phyloP scores from a whole-genome alignment of 2,888 invertebrate genomes.

The Strigamia maritima region DNA sequence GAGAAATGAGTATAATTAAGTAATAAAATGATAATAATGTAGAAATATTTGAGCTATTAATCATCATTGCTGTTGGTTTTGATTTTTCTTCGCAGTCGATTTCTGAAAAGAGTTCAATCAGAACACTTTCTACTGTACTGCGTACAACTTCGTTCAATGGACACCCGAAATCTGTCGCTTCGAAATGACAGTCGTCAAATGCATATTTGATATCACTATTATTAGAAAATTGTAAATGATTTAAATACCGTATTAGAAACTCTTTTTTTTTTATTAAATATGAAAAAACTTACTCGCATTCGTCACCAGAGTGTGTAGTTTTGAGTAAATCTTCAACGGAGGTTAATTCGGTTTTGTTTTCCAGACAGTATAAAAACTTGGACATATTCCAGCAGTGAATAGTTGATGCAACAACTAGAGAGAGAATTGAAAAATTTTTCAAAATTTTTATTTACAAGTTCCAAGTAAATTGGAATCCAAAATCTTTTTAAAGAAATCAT shows the following conservation, averaged over 20 bases:
- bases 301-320: slow-evolving; percentile 37
- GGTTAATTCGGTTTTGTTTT: slow-evolving; percentile 38
- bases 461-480: too few species aligned
- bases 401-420: background rate
- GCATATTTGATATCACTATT: slow-evolving; percentile 1
- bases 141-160: background rate
- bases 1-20: background rate
- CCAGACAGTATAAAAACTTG: slow-evolving; percentile 40
- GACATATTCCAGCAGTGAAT: slow-evolving; percentile 39
- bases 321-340: slow-evolving; percentile 41
- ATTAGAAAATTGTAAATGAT: background rate
- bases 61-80: background rate
- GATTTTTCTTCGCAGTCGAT: background rate
- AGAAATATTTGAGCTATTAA: background rate
- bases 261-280: background rate
- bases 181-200: background rate
- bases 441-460: too few species aligned
- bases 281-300: slow-evolving; percentile 41
- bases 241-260: background rate
- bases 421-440: too few species aligned
- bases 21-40: too few species aligned
- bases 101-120: background rate
- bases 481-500: too few species aligned
- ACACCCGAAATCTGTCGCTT: background rate
- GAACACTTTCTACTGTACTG: background rate